phyloP scores from a whole-genome alignment of 2,797 vertebrate species.

The Esox lucius region DNA sequence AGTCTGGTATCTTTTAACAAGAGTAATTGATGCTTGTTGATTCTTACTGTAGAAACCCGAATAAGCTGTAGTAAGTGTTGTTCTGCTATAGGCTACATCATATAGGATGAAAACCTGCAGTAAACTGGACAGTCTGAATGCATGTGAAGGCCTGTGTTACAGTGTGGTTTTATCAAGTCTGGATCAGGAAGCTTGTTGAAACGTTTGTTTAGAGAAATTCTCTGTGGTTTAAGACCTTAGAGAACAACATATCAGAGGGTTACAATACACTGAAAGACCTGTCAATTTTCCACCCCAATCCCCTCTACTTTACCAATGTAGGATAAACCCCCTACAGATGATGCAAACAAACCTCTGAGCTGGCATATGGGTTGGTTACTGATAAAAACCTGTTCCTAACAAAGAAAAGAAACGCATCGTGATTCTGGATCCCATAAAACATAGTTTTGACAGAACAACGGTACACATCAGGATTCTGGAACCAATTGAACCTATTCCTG shows the following conservation, averaged over 20 bases:
- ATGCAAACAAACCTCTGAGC: conserved; percentile 28
- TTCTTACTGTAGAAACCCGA: too few species aligned
- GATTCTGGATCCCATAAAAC: too few species aligned
- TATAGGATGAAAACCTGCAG: too few species aligned
- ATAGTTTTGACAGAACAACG: too few species aligned
- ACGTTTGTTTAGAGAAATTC: conserved; percentile 47
- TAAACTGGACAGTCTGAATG: background rate
- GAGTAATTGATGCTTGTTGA: too few species aligned
- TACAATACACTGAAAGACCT: conserved; percentile 10
- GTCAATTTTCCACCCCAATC: conserved; percentile 9
- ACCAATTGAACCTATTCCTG: conserved; percentile 1
- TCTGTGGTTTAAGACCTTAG: too few species aligned
- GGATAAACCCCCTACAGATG: conserved; percentile 46
- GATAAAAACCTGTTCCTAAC: conserved; percentile 27
- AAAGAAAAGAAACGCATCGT: too few species aligned
- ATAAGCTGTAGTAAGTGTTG: too few species aligned
- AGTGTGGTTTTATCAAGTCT: too few species aligned
- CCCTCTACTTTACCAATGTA: conserved; percentile 29
- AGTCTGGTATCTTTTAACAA: too few species aligned
- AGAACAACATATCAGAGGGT: background rate
- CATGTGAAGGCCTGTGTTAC: too few species aligned
- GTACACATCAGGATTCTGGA: conserved; percentile 22
- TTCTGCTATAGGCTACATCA: too few species aligned
- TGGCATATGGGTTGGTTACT: conserved; percentile 46
- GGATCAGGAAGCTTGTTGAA: conserved; percentile 25